Conservation (phyloP, 2,797 vertebrate genomes). For the Pantherophis alleghaniensis region DNA sequence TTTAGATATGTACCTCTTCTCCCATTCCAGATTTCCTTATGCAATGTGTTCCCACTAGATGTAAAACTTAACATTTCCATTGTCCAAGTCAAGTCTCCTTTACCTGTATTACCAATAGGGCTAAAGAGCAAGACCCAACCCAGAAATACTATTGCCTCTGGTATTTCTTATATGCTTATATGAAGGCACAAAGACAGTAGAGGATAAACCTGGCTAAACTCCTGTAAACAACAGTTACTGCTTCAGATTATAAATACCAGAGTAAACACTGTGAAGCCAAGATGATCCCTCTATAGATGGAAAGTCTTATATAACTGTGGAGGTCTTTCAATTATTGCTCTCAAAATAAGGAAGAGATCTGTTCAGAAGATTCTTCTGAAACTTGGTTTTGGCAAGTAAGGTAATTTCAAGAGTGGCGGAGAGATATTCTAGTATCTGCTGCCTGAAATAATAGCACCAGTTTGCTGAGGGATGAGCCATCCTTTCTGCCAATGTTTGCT, state of each 20-base stretch:
- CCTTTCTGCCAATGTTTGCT: not conserved
- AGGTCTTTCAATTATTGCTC: not conserved
- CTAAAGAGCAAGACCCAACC: not conserved
- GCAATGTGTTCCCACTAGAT: not conserved
- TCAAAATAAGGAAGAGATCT: not conserved
- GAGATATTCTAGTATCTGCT: not conserved
- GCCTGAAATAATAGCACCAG: not conserved
- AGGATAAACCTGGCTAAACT: conserved; percentile 64
- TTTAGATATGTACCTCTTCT: not conserved
- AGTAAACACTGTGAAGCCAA: not conserved
- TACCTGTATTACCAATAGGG: not conserved
- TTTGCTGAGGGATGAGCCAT: not conserved
- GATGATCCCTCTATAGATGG: not conserved
- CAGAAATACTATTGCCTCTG: conserved; percentile 34
- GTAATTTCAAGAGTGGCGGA: not conserved
- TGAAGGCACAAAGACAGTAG: conserved; percentile 54
- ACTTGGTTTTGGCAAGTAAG: not conserved
- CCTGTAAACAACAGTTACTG: conserved; percentile 39
- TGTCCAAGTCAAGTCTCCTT: not conserved
- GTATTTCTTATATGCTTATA: conserved; percentile 62
- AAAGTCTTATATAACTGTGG: not conserved
- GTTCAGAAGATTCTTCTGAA: not conserved
- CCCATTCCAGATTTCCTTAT: not conserved
- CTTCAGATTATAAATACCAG: conserved; percentile 40
- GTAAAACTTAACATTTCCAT: conserved; percentile 12